Evolutionary conservation across 2,888 invertebrate genomes (phyloP).

Genomic region (Dynastes maya): DNA sequence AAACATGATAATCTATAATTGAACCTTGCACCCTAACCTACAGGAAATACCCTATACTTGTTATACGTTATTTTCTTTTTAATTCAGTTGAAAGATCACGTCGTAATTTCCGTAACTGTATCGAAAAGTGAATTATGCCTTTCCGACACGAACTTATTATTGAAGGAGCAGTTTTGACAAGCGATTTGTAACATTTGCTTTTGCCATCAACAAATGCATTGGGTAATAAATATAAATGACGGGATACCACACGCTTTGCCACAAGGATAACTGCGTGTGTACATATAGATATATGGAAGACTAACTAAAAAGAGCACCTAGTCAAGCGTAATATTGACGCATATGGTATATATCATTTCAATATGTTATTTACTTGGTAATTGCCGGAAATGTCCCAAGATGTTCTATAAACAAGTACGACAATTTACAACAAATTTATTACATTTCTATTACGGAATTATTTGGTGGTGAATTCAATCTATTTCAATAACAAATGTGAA

Average conservation of each 20-base stretch:
- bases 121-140: conserved; percentile 69
- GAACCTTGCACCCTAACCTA: neutral
- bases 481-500: too few relatives aligned
- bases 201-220: conserved; percentile 46
- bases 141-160: conserved; percentile 70
- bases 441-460: too few relatives aligned
- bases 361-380: conserved; percentile 17
- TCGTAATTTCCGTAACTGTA: conserved; percentile 70
- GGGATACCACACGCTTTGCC: conserved; percentile 29
- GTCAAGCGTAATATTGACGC: neutral
- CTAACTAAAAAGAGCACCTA: neutral
- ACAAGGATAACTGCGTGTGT: neutral
- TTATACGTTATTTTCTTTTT: conserved; percentile 29
- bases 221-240: conserved; percentile 51
- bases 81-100: conserved; percentile 56
- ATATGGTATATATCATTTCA: neutral
- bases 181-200: conserved; percentile 67
- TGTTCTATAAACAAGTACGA: too few relatives aligned
- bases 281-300: neutral
- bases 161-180: conserved; percentile 69
- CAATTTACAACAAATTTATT: too few relatives aligned
- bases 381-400: conserved; percentile 1
- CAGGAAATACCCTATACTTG: neutral
- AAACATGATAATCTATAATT: neutral
- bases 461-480: too few relatives aligned